These are phyloP conservation scores for Drosophila flavopinicola DNA, from an alignment of 2,888 invertebrate genomes.

Conservation along the genomic window DNA sequence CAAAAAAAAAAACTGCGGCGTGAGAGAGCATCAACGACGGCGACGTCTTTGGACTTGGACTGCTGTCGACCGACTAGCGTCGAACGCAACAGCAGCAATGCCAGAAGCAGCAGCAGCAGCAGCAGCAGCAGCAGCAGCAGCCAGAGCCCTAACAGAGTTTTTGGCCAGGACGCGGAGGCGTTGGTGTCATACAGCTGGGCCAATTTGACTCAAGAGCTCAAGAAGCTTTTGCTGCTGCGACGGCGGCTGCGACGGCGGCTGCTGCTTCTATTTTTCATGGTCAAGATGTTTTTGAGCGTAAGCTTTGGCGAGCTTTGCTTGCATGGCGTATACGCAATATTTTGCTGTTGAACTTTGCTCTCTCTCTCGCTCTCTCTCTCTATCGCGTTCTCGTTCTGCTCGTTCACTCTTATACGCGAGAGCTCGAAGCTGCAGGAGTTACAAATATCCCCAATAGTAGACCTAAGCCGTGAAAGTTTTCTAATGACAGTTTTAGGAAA, in stretches of 20 bases:
- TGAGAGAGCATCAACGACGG: constrained; percentile 47
- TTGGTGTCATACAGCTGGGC: constrained; percentile 40
- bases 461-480: neutral
- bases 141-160: constrained; percentile 19
- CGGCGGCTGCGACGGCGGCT: no score
- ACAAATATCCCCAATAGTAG: neutral
- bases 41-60: constrained; percentile 71
- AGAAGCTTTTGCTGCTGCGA: constrained; percentile 28
- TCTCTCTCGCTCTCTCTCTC: neutral
- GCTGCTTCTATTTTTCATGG: neutral
- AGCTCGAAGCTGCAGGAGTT: neutral
- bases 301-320: constrained; percentile 43
- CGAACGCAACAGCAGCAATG: constrained; percentile 22
- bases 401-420: constrained; percentile 23
- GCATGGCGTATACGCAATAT: constrained; percentile 55
- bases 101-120: neutral
- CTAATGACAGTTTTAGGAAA: no score
- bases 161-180: constrained; percentile 47
- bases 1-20: constrained; percentile 44
- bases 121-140: neutral
- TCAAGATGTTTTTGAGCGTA: constrained; percentile 22
- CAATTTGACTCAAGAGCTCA: constrained; percentile 27
- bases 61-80: constrained; percentile 66
- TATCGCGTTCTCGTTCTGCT: neutral
- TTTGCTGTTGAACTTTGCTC: constrained; percentile 30